These are phyloP conservation scores for Endomychus coccineus DNA, from an alignment of 2,888 invertebrate genomes.

Conservation along the genomic window DNA sequence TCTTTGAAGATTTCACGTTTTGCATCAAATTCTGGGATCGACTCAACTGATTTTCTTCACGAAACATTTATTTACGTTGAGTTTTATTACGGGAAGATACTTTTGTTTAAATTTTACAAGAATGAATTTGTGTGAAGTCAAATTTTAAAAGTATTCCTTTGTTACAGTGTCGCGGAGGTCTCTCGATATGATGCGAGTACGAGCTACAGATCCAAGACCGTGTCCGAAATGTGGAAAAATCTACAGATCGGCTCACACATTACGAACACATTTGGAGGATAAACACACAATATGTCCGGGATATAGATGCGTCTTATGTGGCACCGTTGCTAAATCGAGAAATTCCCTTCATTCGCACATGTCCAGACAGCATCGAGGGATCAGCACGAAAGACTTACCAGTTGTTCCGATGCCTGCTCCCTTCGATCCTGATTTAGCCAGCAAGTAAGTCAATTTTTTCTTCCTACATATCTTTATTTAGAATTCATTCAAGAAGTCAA, in stretches of 20 bases:
- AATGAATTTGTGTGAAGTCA: no score
- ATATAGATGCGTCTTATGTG: slow-evolving; percentile 84
- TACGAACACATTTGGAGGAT: slow-evolving; percentile 85
- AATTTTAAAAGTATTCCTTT: slow-evolving; percentile 23
- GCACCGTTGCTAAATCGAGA: slow-evolving; percentile 86
- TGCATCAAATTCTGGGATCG: no score
- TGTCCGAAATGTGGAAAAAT: slow-evolving; percentile 92
- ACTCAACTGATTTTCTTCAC: no score
- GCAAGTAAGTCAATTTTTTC: slow-evolving; percentile 49
- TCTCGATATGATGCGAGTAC: slow-evolving; percentile 75
- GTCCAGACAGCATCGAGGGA: slow-evolving; percentile 88
- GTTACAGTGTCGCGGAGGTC: slow-evolving; percentile 65
- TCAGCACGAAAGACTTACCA: slow-evolving; percentile 87
- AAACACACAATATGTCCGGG: slow-evolving; percentile 91
- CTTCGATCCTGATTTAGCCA: slow-evolving; percentile 84
- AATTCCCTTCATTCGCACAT: slow-evolving; percentile 90
- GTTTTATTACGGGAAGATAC: no score
- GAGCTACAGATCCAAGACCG: slow-evolving; percentile 86
- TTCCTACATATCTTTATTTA: neutral
- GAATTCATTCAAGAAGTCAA: no score
- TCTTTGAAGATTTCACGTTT: no score
- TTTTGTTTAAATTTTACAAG: no score
- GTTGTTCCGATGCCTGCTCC: slow-evolving; percentile 89
- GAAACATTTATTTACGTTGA: no score
- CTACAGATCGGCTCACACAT: slow-evolving; percentile 84